These are phyloP conservation scores for Cancer borealis DNA, from an alignment of 2,888 invertebrate species.

Conservation along the genomic window DNA sequence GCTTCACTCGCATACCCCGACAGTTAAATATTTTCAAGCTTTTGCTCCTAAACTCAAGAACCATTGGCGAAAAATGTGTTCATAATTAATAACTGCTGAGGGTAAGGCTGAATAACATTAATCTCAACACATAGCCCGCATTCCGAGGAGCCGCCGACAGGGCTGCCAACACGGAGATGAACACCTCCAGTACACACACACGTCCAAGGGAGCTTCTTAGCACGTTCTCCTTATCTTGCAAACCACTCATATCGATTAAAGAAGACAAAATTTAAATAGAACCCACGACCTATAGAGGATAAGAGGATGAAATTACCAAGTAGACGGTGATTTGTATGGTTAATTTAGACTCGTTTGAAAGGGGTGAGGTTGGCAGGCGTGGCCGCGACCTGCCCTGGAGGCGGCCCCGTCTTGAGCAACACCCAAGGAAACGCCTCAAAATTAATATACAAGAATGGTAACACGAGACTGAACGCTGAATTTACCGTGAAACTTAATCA, in stretches of 20 bases:
- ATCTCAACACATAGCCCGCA: constrained; percentile 73
- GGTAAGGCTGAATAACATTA: constrained; percentile 67
- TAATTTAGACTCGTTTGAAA: not conserved
- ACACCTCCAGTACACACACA: not conserved
- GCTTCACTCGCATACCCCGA: constrained; percentile 48
- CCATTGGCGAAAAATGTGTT: constrained; percentile 62
- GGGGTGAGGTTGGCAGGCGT: constrained; percentile 48
- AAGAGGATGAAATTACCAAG: not conserved
- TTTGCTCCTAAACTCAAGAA: constrained; percentile 62
- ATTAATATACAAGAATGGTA: constrained; percentile 68
- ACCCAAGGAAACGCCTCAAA: constrained; percentile 59
- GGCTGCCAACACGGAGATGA: constrained; percentile 42
- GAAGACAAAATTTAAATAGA: not conserved
- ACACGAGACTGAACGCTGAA: constrained; percentile 52
- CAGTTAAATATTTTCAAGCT: constrained; percentile 57
- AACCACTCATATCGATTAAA: not conserved
- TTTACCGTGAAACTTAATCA: constrained; percentile 50
- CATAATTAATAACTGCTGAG: constrained; percentile 72
- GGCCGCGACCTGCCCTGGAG: constrained; percentile 7
- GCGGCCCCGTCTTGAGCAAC: constrained; percentile 56
- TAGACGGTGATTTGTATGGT: not conserved
- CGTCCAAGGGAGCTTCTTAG: not conserved
- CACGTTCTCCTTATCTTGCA: not conserved
- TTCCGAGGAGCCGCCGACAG: constrained; percentile 61
- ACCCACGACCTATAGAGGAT: not conserved